Conservation (phyloP, 2,888 invertebrate genomes). For the Troides helena region DNA sequence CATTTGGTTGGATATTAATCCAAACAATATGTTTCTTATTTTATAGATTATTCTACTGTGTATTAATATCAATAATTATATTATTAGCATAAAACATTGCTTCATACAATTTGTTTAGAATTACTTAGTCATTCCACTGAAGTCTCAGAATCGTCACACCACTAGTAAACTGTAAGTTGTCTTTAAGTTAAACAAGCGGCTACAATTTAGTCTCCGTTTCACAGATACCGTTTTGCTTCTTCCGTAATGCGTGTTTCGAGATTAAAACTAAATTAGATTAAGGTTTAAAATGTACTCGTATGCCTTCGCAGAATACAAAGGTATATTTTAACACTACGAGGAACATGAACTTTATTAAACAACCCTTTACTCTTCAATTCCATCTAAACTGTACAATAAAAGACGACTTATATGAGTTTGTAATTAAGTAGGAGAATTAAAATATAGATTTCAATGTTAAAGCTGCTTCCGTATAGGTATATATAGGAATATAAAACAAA, state of each 20-base stretch:
- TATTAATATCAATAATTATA: too few relatives aligned
- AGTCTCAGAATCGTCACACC: not conserved
- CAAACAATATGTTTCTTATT: too few relatives aligned
- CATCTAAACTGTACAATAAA: not conserved
- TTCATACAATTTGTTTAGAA: not conserved
- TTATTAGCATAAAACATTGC: too few relatives aligned
- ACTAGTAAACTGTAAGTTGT: constrained; percentile 6
- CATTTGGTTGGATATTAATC: too few relatives aligned
- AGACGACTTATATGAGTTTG: not conserved
- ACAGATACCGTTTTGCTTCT: constrained; percentile 22
- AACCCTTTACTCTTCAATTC: not conserved
- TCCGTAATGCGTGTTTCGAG: constrained; percentile 14
- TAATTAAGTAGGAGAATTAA: not conserved
- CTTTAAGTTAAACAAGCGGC: constrained; percentile 3
- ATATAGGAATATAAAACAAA: too few relatives aligned
- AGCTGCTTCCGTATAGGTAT: not conserved
- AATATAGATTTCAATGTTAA: not conserved
- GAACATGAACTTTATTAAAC: not conserved
- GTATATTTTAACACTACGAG: not conserved
- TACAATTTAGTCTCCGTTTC: constrained; percentile 16
- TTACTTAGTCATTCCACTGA: not conserved
- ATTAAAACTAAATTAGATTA: constrained; percentile 26
- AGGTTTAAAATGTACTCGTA: constrained; percentile 4
- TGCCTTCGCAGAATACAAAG: not conserved
- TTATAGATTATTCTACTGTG: too few relatives aligned